These are phyloP conservation scores for Microcaecilia unicolor DNA, from an alignment of 2,797 vertebrate genomes.

Conservation along the genomic window DNA sequence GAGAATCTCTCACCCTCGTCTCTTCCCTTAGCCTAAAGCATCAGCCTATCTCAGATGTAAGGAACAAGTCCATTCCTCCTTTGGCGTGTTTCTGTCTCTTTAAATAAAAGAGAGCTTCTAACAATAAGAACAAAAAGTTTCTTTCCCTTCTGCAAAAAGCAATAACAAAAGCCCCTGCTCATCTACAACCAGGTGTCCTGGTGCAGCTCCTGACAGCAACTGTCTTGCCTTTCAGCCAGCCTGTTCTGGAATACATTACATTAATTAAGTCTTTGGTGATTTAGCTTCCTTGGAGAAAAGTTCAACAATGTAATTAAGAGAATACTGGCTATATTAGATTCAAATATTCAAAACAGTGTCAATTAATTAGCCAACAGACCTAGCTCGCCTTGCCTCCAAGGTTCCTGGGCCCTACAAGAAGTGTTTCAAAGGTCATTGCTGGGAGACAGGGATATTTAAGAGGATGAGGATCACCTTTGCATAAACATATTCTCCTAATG, in stretches of 20 bases:
- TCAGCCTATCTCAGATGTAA: no score
- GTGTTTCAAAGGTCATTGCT: constrained; percentile 79
- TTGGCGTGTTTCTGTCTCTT: constrained; percentile 50
- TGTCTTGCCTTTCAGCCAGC: constrained; percentile 79
- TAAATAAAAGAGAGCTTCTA: constrained; percentile 33
- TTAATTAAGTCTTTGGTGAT: constrained; percentile 99
- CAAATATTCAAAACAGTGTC: constrained; percentile 99
- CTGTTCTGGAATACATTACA: constrained; percentile 98
- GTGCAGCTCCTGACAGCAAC: constrained; percentile 87
- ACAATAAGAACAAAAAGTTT: constrained; percentile 48
- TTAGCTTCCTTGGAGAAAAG: constrained; percentile 95
- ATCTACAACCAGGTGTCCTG: constrained; percentile 88
- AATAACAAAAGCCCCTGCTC: constrained; percentile 73
- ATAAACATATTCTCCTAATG: constrained; percentile 60
- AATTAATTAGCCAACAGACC: constrained; percentile 92
- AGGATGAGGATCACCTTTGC: constrained; percentile 46
- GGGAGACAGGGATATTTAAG: constrained; percentile 65
- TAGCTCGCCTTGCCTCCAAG: constrained; percentile 66
- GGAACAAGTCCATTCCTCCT: no score
- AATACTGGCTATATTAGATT: constrained; percentile 86
- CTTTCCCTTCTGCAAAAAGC: constrained; percentile 52
- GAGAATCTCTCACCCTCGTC: no score
- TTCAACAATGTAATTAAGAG: constrained; percentile 99
- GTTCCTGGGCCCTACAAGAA: constrained; percentile 74
- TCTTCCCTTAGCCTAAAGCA: no score